Base-by-base conservation (phyloP, 2,888 invertebrate species). In the Heliconius sara region DNA sequence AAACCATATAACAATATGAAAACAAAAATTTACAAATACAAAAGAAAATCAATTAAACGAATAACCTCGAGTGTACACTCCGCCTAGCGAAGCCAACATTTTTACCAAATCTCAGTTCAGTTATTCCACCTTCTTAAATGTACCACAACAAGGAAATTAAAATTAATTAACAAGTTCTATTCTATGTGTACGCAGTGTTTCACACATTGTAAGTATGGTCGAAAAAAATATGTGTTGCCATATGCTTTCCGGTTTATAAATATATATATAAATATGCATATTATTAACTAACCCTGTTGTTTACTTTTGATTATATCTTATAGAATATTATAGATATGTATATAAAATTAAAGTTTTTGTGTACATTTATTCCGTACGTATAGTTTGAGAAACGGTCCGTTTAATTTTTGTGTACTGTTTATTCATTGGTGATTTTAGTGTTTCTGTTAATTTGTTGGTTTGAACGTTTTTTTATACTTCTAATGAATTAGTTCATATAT, bases 21-120 rank as follows among this genome's bases (percentile, higher is more conserved):
- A 39, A 39, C 9, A 9, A 39, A 39, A 39, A 39, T 39, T 39
- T 39, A 39, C 25, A 39, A 19, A n/a, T 43, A 47, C 43, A 5
- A 39, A 43, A 68, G 13, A 43, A n/a, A 34, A 39, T 10, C 3
- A 39, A 43, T 43, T 34, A n/a, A 30, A n/a, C n/a, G n/a, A n/a
- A 30, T n/a, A 27, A 22, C 12, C 25, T 60, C 16, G 16, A 34
- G 65, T 82, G 78, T 76, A 75, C 74, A 80, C 80, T 27, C 47
- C 86, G 89, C 88, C 88, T 89, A 87, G 86, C 87, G 87, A 87
- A 89, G 84, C 87, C 85, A 87, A 86, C 89, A 90, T 88, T 91
- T 93, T 91, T 90, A 91, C 91, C 90, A 89, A 92, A 93, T 91
- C 57, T 73, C 39, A 73, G 73, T 73, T 73, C 84, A 82, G 81